A percentile compares a stretch with the other conserved stretches of the same genome.
Evolutionary conservation across 2,113 vertebrate species (phyloP).

Genomic region (Sphyrna mokarran): DNA sequence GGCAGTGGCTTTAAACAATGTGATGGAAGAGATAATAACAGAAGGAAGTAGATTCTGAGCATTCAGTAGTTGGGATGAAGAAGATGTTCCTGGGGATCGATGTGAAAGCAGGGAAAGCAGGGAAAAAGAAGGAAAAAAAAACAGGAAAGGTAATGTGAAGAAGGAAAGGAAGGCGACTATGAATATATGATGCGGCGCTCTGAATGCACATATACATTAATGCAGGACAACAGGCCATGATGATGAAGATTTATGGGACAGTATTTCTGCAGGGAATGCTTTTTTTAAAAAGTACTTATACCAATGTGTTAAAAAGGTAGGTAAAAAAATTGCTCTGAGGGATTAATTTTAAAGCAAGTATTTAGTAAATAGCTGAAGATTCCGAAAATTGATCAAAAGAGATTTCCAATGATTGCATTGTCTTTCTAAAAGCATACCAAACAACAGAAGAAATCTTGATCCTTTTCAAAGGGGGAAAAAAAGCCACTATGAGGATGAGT

Average conservation of each 20-base stretch:
- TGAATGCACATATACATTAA: conserved; percentile 1
- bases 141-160: conserved; percentile 7
- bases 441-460: conserved; percentile 25
- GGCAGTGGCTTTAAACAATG: conserved; percentile 34
- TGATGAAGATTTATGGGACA: conserved; percentile 33
- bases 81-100: conserved; percentile 32
- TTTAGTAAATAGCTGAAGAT: conserved; percentile 30
- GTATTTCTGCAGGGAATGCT: not conserved
- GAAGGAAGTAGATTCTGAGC: conserved; percentile 32
- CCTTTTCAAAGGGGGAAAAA: not conserved
- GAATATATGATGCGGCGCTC: not conserved
- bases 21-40: conserved; percentile 38
- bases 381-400: not conserved
- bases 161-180: not conserved
- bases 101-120: not conserved
- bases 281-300: conserved; percentile 3
- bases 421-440: conserved; percentile 20
- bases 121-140: not conserved
- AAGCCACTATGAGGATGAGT: conserved; percentile 17
- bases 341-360: conserved; percentile 8
- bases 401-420: not conserved
- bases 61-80: conserved; percentile 28
- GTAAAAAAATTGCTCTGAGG: not conserved
- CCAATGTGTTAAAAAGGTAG: conserved; percentile 15
- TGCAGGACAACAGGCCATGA: not conserved